Evolutionary conservation across 2,113 vertebrate genomes (phyloP).

Genomic region (Aramus guarauna): DNA sequence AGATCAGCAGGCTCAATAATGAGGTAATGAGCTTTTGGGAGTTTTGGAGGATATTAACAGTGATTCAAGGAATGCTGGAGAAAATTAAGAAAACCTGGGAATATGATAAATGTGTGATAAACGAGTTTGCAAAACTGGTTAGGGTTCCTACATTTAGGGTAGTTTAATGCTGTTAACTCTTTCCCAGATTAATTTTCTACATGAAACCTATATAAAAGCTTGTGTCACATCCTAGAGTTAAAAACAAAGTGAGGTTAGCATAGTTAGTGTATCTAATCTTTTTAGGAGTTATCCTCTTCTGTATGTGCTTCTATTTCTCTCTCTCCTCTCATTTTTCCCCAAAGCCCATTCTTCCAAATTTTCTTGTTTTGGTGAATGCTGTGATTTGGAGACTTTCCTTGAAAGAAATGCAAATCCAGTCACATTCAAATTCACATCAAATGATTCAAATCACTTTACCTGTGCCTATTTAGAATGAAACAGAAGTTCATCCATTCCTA

Average conservation of each 20-base stretch:
- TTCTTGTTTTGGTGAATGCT: not conserved
- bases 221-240: not conserved
- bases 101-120: not conserved
- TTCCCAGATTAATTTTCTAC: not conserved
- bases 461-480: not conserved
- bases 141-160: not conserved
- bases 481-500: not conserved
- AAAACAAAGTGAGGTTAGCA: not conserved
- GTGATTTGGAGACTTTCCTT: not conserved
- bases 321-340: not conserved
- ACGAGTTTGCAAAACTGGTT: not conserved
- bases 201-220: not conserved
- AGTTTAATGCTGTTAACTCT: not conserved
- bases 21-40: slow-evolving; percentile 68
- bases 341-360: not conserved
- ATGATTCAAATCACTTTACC: not conserved
- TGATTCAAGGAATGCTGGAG: not conserved
- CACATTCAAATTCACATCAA: not conserved
- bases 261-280: not conserved
- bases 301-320: not conserved
- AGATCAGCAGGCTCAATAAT: slow-evolving; percentile 77
- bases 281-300: not conserved
- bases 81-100: not conserved
- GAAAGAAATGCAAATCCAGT: not conserved
- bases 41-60: not conserved